Conservation (phyloP, 2,113 vertebrate genomes). For the Motacilla tschutschensis region DNA sequence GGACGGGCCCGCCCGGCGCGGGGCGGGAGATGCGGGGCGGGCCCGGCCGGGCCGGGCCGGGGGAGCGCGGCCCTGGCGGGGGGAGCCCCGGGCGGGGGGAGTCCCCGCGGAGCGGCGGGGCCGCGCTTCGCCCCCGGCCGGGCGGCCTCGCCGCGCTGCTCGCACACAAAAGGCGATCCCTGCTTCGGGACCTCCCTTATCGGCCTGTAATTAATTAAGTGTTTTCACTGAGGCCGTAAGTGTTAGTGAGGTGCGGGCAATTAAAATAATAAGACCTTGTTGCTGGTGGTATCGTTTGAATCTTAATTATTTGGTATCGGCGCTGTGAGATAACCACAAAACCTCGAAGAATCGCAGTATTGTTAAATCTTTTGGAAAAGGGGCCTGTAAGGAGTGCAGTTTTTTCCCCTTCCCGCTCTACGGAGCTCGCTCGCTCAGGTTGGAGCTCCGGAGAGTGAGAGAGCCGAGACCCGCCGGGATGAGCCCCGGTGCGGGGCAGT, state of each 20-base stretch:
- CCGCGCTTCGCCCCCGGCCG: not conserved
- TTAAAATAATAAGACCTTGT: constrained; percentile 22
- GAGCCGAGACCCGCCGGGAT: not conserved
- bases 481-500: not conserved
- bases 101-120: no score
- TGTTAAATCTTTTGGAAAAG: not conserved
- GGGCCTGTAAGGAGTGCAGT: not conserved
- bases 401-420: not conserved
- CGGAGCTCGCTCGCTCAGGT: not conserved
- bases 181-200: not conserved
- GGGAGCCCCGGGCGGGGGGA: no score
- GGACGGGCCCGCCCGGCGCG: no score
- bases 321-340: not conserved
- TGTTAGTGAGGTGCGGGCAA: not conserved
- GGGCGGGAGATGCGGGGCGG: no score
- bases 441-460: not conserved
- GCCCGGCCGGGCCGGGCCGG: no score
- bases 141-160: not conserved
- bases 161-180: constrained; percentile 5
- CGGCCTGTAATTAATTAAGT: not conserved
- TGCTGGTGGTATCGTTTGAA: not conserved
- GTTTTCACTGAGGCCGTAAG: not conserved
- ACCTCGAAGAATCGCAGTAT: not conserved
- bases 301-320: not conserved
- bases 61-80: no score